Evolutionary conservation across 1,140 invertebrate species (phyloP).

Genomic region (Onthophagus taurus): DNA sequence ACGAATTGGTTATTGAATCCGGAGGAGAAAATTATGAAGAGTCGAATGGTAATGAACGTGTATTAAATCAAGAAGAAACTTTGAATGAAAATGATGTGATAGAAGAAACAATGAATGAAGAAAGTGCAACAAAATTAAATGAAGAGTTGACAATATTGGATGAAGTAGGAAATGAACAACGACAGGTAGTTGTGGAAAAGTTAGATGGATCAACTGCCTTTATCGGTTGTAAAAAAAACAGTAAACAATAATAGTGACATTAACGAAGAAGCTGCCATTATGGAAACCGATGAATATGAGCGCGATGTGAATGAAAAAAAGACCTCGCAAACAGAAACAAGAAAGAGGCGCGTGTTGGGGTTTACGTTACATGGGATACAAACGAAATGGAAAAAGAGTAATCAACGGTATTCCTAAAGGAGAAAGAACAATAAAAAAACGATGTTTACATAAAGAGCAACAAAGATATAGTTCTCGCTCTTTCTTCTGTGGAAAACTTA

Average conservation of each 20-base stretch:
- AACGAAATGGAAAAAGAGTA: background rate
- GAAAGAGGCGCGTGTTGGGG: background rate
- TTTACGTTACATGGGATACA: background rate
- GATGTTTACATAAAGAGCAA: background rate
- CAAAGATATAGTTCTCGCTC: background rate
- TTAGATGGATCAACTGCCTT: background rate
- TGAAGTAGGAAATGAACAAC: background rate
- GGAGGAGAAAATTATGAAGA: too few relatives aligned
- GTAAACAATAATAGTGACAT: background rate
- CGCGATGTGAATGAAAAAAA: background rate
- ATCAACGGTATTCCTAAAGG: background rate
- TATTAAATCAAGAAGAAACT: too few relatives aligned
- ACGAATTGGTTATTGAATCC: too few relatives aligned
- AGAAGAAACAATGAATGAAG: too few relatives aligned
- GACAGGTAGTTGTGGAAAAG: background rate
- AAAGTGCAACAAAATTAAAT: too few relatives aligned
- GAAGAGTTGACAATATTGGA: too few relatives aligned
- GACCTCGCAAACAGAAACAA: background rate
- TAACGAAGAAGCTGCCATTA: background rate
- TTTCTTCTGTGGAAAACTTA: background rate
- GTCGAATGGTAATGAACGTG: too few relatives aligned
- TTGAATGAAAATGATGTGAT: too few relatives aligned
- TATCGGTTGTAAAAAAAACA: background rate
- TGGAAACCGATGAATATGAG: background rate
- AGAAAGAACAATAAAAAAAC: background rate